phyloP scores from a whole-genome alignment of 2,113 vertebrate genomes.

The Periophthalmus modestus region DNA sequence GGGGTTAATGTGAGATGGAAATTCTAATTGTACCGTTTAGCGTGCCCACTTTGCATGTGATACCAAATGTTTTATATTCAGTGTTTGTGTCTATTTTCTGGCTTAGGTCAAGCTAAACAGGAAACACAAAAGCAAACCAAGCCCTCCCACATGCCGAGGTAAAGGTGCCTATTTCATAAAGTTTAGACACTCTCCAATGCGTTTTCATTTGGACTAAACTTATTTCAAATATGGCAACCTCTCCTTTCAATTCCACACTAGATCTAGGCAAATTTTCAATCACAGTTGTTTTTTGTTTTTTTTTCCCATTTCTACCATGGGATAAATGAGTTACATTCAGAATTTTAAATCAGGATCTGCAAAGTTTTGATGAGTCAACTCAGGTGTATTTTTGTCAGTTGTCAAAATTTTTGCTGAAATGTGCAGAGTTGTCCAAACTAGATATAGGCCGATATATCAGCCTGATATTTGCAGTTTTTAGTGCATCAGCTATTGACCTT shows the following conservation, averaged over 20 bases:
- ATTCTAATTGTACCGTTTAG: conserved; percentile 16
- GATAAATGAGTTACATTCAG: neutral
- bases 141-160: conserved; percentile 60
- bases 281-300: conserved; percentile 33
- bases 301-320: neutral
- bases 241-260: conserved; percentile 58
- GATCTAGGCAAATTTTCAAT: conserved; percentile 65
- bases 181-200: conserved; percentile 16
- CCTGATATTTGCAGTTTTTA: too few relatives aligned
- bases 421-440: too few relatives aligned
- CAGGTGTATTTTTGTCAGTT: too few relatives aligned
- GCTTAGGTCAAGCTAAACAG: conserved; percentile 27
- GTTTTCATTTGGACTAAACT: conserved; percentile 31
- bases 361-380: neutral
- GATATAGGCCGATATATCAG: too few relatives aligned
- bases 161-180: conserved; percentile 47
- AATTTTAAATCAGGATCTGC: too few relatives aligned
- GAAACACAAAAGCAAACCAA: conserved; percentile 44
- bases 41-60: neutral
- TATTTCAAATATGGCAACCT: conserved; percentile 41
- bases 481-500: too few relatives aligned
- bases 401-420: too few relatives aligned
- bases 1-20: conserved; percentile 13
- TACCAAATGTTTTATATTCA: neutral
- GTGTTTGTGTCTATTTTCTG: neutral